Percentiles rank a stretch among this genome's conserved stretches.
These are phyloP conservation scores for Chionoecetes opilio DNA, from an alignment of 1,140 invertebrate genomes.

Conservation along the genomic window DNA sequence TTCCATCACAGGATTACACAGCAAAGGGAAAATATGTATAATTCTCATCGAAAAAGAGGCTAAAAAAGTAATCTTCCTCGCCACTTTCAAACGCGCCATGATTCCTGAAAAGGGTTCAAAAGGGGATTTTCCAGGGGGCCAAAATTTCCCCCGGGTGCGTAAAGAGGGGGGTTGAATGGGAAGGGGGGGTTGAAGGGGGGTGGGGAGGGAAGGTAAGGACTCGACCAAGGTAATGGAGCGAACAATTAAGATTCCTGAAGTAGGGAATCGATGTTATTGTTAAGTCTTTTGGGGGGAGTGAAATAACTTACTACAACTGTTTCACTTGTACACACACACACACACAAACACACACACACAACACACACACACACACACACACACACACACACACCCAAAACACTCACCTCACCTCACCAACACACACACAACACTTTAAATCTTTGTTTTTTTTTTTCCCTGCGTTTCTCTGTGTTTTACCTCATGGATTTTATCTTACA, in stretches of 20 bases:
- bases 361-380: too few relatives aligned
- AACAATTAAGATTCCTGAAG: conserved; percentile 21
- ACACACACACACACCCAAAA: too few relatives aligned
- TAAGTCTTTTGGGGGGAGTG: background rate
- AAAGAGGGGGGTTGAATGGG: background rate
- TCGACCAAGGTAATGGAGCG: background rate
- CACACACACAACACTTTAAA: too few relatives aligned
- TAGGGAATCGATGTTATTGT: background rate
- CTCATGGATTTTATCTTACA: too few relatives aligned
- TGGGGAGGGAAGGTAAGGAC: background rate
- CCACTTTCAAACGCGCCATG: background rate
- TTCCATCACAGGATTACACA: background rate
- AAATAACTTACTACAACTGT: too few relatives aligned
- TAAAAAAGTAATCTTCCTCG: background rate
- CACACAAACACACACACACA: too few relatives aligned
- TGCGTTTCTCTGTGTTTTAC: too few relatives aligned
- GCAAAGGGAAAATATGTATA: background rate
- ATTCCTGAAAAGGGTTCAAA: conserved; percentile 48
- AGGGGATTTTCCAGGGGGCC: conserved; percentile 49
- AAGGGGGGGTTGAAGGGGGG: background rate
- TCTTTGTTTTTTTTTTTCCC: too few relatives aligned
- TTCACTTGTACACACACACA: too few relatives aligned
- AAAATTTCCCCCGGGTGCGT: conserved; percentile 43
- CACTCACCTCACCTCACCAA: too few relatives aligned
- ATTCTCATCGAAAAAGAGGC: background rate